Conservation (phyloP, 2,888 invertebrate genomes). For the Tetheella fluctuosa region DNA sequence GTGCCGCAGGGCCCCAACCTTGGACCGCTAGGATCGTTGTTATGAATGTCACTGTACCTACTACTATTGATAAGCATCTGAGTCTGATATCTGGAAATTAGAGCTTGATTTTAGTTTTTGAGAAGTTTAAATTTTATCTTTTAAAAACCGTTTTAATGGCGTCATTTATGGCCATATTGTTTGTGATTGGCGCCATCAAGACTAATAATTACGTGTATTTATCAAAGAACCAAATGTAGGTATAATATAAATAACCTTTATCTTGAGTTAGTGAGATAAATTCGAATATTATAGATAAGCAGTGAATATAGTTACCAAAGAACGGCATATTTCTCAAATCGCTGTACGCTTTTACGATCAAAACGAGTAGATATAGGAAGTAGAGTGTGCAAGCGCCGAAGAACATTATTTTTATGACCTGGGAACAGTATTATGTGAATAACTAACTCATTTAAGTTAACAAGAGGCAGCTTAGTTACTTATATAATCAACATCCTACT, state of each 20-base stretch:
- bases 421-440: constrained; percentile 34
- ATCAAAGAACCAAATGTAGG: not conserved
- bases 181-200: not conserved
- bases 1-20: constrained; percentile 93
- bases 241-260: not conserved
- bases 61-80: constrained; percentile 94
- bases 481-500: no score
- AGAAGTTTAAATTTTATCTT: not conserved
- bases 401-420: constrained; percentile 96
- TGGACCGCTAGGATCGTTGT: constrained; percentile 90
- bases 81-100: constrained; percentile 92
- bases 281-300: not conserved
- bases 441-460: not conserved
- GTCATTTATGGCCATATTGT: not conserved
- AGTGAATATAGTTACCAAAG: constrained; percentile 89
- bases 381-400: constrained; percentile 93
- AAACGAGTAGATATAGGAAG: constrained; percentile 91
- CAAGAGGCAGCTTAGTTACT: no score
- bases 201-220: not conserved
- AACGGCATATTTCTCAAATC: constrained; percentile 98
- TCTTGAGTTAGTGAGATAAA: not conserved
- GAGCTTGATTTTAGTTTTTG: constrained; percentile 10
- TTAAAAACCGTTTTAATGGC: not conserved
- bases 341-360: constrained; percentile 95
- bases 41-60: constrained; percentile 91